Evolutionary conservation across 2,113 vertebrate genomes (phyloP), one percentile per base, ranked within the genome.

Genomic region (Leptobrachium ailaonicum): DNA sequence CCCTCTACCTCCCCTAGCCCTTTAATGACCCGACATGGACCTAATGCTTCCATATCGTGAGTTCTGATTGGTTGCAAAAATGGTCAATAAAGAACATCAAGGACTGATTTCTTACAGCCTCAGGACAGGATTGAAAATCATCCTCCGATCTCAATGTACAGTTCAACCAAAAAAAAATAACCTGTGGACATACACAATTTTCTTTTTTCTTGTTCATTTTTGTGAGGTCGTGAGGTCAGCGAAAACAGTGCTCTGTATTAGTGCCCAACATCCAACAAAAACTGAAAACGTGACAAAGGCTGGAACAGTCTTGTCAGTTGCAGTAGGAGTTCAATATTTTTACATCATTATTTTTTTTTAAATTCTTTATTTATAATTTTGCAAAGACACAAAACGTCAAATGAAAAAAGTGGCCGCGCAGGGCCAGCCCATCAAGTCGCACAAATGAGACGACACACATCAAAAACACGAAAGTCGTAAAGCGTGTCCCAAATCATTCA

Each of bases 11-110:
- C 20, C 79, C 78, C 79, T 50, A 50, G 71, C 74, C 74, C 71
- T 81, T 81, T 81, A 81, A 81, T 81, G 79, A 71, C 79, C 79
- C 75, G 71, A 69, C 71, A 81, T 81, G 79, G 79, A 81, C 79
- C 66, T 81, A 75, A 81, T 81, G 79, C 79, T 81, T 75, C 79
- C 79, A 81, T 71, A 69, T 75, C 72, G 64, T 75, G 72, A 75
- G 72, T 81, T 80, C 71, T 80, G 78, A 80, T 80, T 75, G 72
- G 79, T 81, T 81, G 79, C 79, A 81, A 81, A 32, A 81, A 64
- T 75, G 79, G 79, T 81, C 79, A 81, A 75, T 81, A 81, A 81
- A 81, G 79, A 81, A 75, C 13, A 41, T 66, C 75, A 81, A 75
- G 79, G 79, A 81, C 79, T 69, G 79, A 81, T 81, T 68, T 66